Base-by-base conservation (phyloP, 2,113 vertebrate genomes). In the Pseudorhombus dupliciocellatus region DNA sequence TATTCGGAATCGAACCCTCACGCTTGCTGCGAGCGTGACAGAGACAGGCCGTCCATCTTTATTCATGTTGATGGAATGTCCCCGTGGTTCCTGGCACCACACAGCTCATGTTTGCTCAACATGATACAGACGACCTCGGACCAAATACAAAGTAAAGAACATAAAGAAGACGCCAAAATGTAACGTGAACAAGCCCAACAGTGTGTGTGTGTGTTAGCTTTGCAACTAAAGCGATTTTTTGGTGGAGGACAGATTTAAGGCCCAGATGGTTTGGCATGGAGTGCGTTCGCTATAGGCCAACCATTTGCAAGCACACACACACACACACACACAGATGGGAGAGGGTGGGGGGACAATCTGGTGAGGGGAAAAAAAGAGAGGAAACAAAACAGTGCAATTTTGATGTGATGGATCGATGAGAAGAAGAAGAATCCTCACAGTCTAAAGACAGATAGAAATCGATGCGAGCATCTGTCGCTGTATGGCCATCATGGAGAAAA, bases 191-290 rank as follows among this genome's bases (percentile, higher is more conserved):
- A 31, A 84, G 79, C 51, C 28, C 8, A 2, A 55, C 20, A 40
- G 37, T 53, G 48, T 55, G 18, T 16, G 56, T 28, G 63, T 60
- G 48, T 52, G 60, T 40, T 53, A 66, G 60, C 82, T 85, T 84
- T 88, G 87, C 79, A 84, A 87, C 84, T 86, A 77, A 87, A 88
- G 86, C 66, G 72, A 85, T 83, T 87, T 84, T 75, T 34, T n/a
- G n/a, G 73, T 55, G 53, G 69, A 61, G 86, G 81, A 89, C 90
- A 91, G 87, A 90, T 88, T 90, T 91, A 84, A 73, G 74, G 77
- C 83, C 90, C 90, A 91, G 88, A 91, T 91, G 87, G 90, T 91
- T 91, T 90, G 88, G 88, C 89, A 89, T 56, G 63, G 62, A 81
- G 70, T 70, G 80, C 78, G 80, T 89, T 87, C 84, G 86, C 81